Evolutionary conservation across 2,888 invertebrate genomes (phyloP).

Genomic region (Portevinia maculata): DNA sequence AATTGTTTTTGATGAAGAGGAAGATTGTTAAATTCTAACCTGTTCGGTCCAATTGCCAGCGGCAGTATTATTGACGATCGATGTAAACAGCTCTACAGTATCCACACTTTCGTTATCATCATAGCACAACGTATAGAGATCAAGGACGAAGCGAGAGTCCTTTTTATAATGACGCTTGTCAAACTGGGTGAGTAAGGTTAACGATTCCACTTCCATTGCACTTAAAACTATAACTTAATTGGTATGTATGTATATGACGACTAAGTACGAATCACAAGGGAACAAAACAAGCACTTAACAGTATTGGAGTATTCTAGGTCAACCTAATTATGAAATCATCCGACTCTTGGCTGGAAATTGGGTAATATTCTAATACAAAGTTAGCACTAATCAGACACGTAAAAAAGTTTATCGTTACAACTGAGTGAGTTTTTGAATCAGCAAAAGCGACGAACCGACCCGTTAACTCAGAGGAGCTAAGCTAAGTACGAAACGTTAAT

Average conservation of each 20-base stretch:
- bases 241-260: not conserved
- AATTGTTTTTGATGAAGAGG: constrained; percentile 6
- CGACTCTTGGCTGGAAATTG: constrained; percentile 24
- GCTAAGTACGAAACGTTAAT: constrained; percentile 9
- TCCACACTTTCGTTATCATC: constrained; percentile 91
- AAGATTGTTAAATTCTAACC: constrained; percentile 73
- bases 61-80: constrained; percentile 78
- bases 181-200: constrained; percentile 81
- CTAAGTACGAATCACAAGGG: constrained; percentile 29
- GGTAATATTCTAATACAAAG: constrained; percentile 41
- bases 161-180: constrained; percentile 92
- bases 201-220: constrained; percentile 82
- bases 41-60: constrained; percentile 78
- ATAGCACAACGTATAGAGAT: constrained; percentile 93
- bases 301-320: constrained; percentile 44
- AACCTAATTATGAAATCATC: constrained; percentile 51
- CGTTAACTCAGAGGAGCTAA: not conserved
- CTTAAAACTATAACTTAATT: not conserved
- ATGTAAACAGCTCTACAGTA: constrained; percentile 85
- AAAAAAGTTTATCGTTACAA: constrained; percentile 43
- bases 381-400: constrained; percentile 22
- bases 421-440: constrained; percentile 55
- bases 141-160: constrained; percentile 91
- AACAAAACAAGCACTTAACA: not conserved
- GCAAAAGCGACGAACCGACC: constrained; percentile 46